Conservation (phyloP, 2,888 invertebrate genomes). For the Auanema freiburgensis region DNA sequence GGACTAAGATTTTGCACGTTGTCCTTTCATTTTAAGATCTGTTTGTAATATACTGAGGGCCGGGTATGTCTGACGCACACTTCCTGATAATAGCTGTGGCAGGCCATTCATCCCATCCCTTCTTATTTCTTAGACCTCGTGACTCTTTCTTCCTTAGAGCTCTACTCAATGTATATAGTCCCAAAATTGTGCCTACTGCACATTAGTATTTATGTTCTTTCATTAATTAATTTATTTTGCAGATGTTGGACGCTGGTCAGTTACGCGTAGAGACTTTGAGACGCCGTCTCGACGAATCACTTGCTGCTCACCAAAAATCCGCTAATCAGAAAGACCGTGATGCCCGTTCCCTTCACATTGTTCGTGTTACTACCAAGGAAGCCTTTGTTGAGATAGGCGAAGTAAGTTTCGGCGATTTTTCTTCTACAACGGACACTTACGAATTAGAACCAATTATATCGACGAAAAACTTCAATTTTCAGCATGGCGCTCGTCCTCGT, state of each 20-base stretch:
- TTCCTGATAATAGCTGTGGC: too few relatives aligned
- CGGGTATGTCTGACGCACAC: too few relatives aligned
- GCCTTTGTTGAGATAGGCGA: conserved; percentile 6
- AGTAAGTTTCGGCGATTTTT: neutral
- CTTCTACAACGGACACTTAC: neutral
- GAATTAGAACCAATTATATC: neutral
- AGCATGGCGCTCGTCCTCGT: conserved; percentile 10
- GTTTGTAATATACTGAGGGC: too few relatives aligned
- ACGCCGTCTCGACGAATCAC: conserved; percentile 25
- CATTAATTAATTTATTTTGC: conserved; percentile 2
- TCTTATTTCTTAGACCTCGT: too few relatives aligned
- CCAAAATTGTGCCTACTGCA: too few relatives aligned
- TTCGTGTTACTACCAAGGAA: conserved; percentile 1
- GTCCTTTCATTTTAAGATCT: too few relatives aligned
- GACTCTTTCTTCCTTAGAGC: too few relatives aligned
- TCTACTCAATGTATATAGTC: too few relatives aligned
- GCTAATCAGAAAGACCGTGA: neutral
- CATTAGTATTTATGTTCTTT: neutral
- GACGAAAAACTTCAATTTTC: conserved; percentile 5
- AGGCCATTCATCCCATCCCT: too few relatives aligned
- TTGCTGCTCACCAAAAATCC: conserved; percentile 17
- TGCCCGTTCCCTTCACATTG: conserved; percentile 8
- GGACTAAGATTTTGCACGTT: too few relatives aligned
- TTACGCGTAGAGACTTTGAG: conserved; percentile 23
- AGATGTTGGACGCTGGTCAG: conserved; percentile 23